Conservation (phyloP, 2,888 invertebrate species). For the Brassicogethes aeneus region DNA sequence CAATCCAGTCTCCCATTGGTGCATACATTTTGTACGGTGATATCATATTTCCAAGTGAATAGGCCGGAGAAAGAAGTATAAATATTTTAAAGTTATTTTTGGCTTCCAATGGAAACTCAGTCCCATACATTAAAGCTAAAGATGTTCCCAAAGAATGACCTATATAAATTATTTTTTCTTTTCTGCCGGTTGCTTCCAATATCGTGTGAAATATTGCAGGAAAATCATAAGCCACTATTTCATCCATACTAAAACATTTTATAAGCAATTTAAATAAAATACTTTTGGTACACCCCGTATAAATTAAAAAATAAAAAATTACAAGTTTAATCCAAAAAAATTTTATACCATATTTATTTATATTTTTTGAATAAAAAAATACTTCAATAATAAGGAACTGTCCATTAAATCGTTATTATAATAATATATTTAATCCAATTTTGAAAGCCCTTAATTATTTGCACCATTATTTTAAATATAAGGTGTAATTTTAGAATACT, state of each 20-base stretch:
- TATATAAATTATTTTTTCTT: slow-evolving; percentile 53
- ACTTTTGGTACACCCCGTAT: no score
- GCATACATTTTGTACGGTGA: slow-evolving; percentile 57
- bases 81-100: slow-evolving; percentile 55
- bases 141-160: slow-evolving; percentile 89
- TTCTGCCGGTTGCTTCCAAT: slow-evolving; percentile 21
- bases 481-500: no score
- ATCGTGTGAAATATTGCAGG: slow-evolving; percentile 32
- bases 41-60: slow-evolving; percentile 48
- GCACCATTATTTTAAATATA: no score
- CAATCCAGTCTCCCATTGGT: slow-evolving; percentile 41
- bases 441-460: no score
- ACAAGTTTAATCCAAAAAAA: slow-evolving; percentile 6
- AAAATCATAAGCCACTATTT: slow-evolving; percentile 31
- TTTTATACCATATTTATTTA: no score
- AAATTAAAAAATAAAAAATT: slow-evolving; percentile 1
- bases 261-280: no score
- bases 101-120: slow-evolving; percentile 59
- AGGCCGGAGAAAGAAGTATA: slow-evolving; percentile 57
- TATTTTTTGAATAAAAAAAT: no score
- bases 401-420: no score
- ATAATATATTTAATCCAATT: no score
- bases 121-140: slow-evolving; percentile 58
- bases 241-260: slow-evolving; percentile 28
- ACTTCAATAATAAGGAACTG: no score